Percentiles rank a stretch among this genome's conserved stretches.
phyloP scores from a whole-genome alignment of 1,140 invertebrate species.

The Lamellibrachia luymesi region DNA sequence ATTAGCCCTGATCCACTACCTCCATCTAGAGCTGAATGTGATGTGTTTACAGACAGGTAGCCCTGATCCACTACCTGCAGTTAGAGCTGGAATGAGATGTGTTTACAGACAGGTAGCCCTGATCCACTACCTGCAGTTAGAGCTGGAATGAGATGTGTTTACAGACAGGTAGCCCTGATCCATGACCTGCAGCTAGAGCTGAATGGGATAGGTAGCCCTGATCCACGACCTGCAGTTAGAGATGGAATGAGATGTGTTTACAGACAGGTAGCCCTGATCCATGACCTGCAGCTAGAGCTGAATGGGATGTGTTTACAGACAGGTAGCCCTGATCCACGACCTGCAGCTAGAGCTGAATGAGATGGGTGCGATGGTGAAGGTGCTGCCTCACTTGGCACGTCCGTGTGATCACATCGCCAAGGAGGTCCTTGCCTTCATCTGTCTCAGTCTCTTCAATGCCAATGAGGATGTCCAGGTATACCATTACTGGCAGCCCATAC shows the following conservation, averaged over 20 bases:
- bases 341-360: conserved; percentile 50
- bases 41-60: too few relatives aligned
- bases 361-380: conserved; percentile 48
- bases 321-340: conserved; percentile 45
- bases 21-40: too few relatives aligned
- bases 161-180: too few relatives aligned
- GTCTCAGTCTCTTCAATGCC: conserved; percentile 56
- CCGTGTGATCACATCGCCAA: conserved; percentile 50
- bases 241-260: not conserved
- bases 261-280: conserved; percentile 43
- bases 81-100: too few relatives aligned
- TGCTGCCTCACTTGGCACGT: conserved; percentile 51
- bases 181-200: too few relatives aligned
- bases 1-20: too few relatives aligned
- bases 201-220: too few relatives aligned
- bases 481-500: not conserved
- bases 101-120: conserved; percentile 32
- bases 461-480: conserved; percentile 54
- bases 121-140: too few relatives aligned
- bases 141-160: too few relatives aligned
- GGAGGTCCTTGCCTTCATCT: conserved; percentile 53
- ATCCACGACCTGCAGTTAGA: too few relatives aligned
- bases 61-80: too few relatives aligned
- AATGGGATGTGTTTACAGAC: conserved; percentile 34
- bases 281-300: not conserved